A percentile compares a stretch with the other conserved stretches of the same genome.
Evolutionary conservation across 1,140 invertebrate genomes (phyloP).

Genomic region (Zaprionus ghesquierei): DNA sequence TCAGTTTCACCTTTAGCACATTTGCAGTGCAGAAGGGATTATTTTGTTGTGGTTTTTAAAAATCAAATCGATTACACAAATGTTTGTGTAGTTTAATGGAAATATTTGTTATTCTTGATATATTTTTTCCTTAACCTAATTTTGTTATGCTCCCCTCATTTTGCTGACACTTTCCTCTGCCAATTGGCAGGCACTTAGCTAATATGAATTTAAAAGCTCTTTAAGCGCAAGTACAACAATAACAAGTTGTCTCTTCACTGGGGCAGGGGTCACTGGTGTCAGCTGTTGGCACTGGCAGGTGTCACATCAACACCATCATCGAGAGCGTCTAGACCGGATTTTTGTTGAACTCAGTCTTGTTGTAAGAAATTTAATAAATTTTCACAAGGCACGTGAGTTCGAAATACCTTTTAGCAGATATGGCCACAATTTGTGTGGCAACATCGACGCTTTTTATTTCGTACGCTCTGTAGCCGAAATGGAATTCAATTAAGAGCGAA

Average conservation of each 20-base stretch:
- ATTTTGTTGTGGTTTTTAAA: neutral
- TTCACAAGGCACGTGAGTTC: constrained; percentile 37
- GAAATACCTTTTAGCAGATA: constrained; percentile 30
- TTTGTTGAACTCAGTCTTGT: constrained; percentile 13
- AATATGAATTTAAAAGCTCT: constrained; percentile 17
- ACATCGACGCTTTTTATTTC: constrained; percentile 16
- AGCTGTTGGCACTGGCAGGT: constrained; percentile 39
- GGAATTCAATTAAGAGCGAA: constrained; percentile 69
- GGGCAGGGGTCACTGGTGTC: neutral
- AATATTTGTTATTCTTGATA: neutral
- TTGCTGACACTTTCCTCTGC: neutral
- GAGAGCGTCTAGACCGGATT: constrained; percentile 63
- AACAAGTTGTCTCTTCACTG: neutral
- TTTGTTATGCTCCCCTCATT: too few relatives aligned
- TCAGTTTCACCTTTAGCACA: neutral
- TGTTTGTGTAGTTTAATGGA: constrained; percentile 30
- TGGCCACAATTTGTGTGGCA: constrained; percentile 36
- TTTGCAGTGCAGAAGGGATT: neutral
- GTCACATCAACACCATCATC: constrained; percentile 36
- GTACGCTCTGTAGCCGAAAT: constrained; percentile 20
- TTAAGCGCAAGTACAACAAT: neutral
- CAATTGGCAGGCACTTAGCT: constrained; percentile 1
- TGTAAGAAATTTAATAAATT: constrained; percentile 63
- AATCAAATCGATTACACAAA: constrained; percentile 5
- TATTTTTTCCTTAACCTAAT: neutral